phyloP scores from a whole-genome alignment of 2,888 invertebrate genomes.

The Sceliomorpha sp. region DNA sequence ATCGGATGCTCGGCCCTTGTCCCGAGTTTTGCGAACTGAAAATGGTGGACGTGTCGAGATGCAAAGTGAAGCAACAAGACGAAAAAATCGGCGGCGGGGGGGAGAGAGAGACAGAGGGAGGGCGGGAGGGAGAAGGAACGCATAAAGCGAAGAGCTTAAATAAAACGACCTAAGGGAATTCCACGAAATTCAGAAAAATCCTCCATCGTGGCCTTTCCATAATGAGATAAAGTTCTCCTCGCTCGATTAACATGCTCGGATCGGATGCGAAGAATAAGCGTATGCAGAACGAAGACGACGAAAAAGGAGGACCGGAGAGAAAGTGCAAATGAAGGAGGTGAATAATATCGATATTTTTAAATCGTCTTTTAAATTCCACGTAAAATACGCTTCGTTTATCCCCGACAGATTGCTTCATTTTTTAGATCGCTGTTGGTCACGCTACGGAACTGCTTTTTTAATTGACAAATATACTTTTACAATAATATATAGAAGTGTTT shows the following conservation, averaged over 20 bases:
- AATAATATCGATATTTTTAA: constrained; percentile 49
- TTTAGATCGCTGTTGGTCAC: constrained; percentile 14
- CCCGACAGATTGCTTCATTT: neutral
- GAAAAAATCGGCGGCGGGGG: neutral
- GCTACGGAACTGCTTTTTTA: constrained; percentile 2
- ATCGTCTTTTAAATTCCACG: constrained; percentile 20
- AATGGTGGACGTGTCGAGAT: constrained; percentile 47
- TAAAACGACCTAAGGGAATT: constrained; percentile 61
- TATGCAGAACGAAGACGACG: constrained; percentile 46
- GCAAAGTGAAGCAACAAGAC: constrained; percentile 54
- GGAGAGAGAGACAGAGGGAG: constrained; percentile 11
- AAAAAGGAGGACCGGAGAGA: constrained; percentile 46
- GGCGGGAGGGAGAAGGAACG: constrained; percentile 32
- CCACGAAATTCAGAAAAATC: constrained; percentile 69
- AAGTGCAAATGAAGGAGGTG: constrained; percentile 14
- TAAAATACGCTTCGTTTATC: constrained; percentile 1
- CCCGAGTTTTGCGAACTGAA: constrained; percentile 52
- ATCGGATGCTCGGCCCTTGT: constrained; percentile 19
- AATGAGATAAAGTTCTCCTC: constrained; percentile 58
- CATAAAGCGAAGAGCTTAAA: constrained; percentile 56
- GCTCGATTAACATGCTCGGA: constrained; percentile 52
- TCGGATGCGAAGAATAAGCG: constrained; percentile 21
- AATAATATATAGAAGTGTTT: too few species aligned
- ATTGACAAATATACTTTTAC: too few species aligned
- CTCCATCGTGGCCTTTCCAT: constrained; percentile 55